Percentiles rank a stretch among this genome's conserved stretches.
These are phyloP conservation scores for Mythimna lalbum DNA, from an alignment of 2,888 invertebrate genomes.

Conservation along the genomic window DNA sequence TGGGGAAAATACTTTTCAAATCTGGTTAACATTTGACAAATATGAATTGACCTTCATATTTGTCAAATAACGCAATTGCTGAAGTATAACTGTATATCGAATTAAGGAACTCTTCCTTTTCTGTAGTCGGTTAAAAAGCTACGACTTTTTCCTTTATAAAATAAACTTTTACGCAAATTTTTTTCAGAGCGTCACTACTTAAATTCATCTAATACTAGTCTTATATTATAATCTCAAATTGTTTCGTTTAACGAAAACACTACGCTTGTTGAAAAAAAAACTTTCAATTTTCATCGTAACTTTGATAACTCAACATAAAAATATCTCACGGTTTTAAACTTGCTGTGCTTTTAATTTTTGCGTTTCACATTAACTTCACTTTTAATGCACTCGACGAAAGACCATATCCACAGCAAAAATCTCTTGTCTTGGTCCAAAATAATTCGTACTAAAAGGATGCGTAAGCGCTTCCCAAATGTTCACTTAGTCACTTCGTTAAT, in stretches of 20 bases:
- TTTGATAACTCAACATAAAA: conserved; percentile 31
- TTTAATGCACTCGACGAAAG: conserved; percentile 69
- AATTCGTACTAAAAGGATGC: conserved; percentile 72
- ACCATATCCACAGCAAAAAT: conserved; percentile 65
- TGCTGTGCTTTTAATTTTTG: conserved; percentile 64
- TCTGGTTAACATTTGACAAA: no score
- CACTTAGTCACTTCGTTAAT: conserved; percentile 81
- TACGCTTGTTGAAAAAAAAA: conserved; percentile 10
- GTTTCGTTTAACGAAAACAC: not conserved
- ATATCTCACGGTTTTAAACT: conserved; percentile 37
- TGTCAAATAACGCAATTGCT: no score
- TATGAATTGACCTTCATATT: no score
- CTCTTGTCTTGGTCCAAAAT: conserved; percentile 63
- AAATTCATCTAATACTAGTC: not conserved
- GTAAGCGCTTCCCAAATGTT: conserved; percentile 70
- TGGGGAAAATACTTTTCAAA: no score
- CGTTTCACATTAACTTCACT: conserved; percentile 65
- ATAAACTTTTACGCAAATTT: not conserved
- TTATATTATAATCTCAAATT: no score
- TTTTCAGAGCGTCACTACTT: not conserved
- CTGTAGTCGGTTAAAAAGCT: not conserved
- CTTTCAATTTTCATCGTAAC: conserved; percentile 24
- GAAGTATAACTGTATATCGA: no score
- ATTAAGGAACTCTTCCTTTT: no score
- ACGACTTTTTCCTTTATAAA: not conserved